phyloP scores from a whole-genome alignment of 2,113 vertebrate species.

The Prochilodus magdalenae region DNA sequence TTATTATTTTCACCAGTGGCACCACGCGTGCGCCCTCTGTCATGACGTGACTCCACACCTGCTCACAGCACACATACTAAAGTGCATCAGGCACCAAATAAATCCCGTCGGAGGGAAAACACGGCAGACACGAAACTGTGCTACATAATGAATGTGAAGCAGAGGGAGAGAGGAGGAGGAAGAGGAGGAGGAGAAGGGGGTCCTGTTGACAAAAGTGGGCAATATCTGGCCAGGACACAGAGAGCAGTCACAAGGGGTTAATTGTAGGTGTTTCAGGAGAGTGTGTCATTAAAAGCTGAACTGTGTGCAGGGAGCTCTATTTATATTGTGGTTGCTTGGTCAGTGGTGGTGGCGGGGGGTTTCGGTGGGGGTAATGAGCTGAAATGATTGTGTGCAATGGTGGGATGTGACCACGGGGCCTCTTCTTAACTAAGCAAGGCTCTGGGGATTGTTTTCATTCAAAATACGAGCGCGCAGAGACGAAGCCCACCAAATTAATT shows the following conservation, averaged over 20 bases:
- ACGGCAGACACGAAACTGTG: constrained; percentile 69
- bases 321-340: constrained; percentile 77
- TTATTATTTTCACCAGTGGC: not conserved
- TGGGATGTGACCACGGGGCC: constrained; percentile 83
- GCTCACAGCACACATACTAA: constrained; percentile 69
- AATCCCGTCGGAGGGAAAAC: constrained; percentile 71
- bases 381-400: constrained; percentile 91
- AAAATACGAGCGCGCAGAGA: constrained; percentile 83
- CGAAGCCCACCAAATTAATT: constrained; percentile 88
- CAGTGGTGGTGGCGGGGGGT: constrained; percentile 62
- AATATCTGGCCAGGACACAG: constrained; percentile 64
- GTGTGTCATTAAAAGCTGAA: constrained; percentile 82
- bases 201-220: constrained; percentile 53
- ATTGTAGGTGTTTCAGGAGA: constrained; percentile 80
- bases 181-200: constrained; percentile 41
- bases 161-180: constrained; percentile 36
- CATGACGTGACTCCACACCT: constrained; percentile 60
- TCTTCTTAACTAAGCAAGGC: constrained; percentile 78
- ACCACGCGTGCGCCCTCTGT: constrained; percentile 54
- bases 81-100: constrained; percentile 74
- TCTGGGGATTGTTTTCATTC: constrained; percentile 89
- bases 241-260: constrained; percentile 79
- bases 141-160: constrained; percentile 69
- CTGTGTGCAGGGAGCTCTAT: constrained; percentile 86
- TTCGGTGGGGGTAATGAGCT: constrained; percentile 88